Evolutionary conservation across 2,888 invertebrate species (phyloP).

Genomic region (Nephrotoma appendiculata): DNA sequence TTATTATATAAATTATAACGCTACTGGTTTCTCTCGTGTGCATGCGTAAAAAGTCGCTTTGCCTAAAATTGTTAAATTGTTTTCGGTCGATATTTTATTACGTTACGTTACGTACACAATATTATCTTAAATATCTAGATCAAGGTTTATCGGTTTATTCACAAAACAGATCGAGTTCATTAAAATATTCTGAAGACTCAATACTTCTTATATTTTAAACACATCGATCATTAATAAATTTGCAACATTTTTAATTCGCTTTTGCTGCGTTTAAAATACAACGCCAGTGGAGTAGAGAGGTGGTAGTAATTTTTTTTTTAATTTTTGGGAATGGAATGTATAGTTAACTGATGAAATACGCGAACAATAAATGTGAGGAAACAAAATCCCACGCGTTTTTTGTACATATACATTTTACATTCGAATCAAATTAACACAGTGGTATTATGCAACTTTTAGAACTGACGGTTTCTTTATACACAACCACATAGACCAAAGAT

Average conservation of each 20-base stretch:
- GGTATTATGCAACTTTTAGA: background rate
- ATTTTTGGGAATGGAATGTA: background rate
- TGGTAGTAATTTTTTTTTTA: background rate
- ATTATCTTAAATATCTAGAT: background rate
- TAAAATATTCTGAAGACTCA: background rate
- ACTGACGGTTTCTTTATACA: background rate
- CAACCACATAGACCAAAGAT: background rate
- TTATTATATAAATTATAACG: background rate
- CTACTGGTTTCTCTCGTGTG: background rate
- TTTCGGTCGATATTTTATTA: background rate
- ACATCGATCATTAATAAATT: background rate
- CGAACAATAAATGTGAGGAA: background rate
- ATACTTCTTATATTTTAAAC: no score
- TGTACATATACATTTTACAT: background rate
- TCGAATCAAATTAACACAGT: background rate
- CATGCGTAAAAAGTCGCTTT: background rate
- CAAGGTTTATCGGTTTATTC: background rate
- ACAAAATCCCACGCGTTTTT: background rate
- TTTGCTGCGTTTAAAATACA: background rate
- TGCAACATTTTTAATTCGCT: background rate
- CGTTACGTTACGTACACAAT: background rate
- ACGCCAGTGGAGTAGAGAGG: background rate
- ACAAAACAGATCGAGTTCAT: background rate
- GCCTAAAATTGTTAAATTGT: background rate
- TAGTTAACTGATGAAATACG: background rate